Evolutionary conservation across 2,113 vertebrate species (phyloP), one percentile per base, ranked within the genome.

Genomic region (Chaetorhynchus papuensis): DNA sequence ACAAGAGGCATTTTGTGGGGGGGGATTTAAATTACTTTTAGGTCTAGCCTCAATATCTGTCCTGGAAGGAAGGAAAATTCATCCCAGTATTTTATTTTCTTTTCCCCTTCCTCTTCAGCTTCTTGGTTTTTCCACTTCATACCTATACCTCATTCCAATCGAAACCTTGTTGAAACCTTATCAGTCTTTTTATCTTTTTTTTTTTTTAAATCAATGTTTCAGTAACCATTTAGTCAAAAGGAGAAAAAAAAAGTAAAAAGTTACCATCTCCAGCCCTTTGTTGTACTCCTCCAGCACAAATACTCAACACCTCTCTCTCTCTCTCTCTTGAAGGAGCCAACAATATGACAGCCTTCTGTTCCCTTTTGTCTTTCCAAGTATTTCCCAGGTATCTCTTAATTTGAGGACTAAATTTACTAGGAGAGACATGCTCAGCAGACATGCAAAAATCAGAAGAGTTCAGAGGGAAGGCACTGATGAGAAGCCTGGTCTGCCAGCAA

Each of bases 351-450:
- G 72, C 90, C 90, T 93, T 96, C 93, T 96, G 92, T 83, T 94
- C 76, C 57, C 88, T 83, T 66, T 76, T 33, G 14, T 45, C 86
- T 86, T 96, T 94, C 96, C 93, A 96, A 96, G 86, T 93, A 87
- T 94, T 96, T 95, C 88, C 80, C 86, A 96, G 92, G 94, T 95
- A 96, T 70, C 90, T 93, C 89, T 94, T 90, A 95, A 92, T 96
- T 92, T 83, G 86, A 90, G 54, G 60, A 90, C 93, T 92, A 81
- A 78, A 90, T 93, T 92, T 83, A 84, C 85, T 42, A 78, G 54
- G 91, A 86, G 71, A 88, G 50, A 61, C 66, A 75, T 2, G 39
- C 65, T 93, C 74, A 68, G 82, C 6, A 92, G 63, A 93, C 75
- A 44, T 61, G 49, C 61, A 81, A 86, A 77, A 82, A 94, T 59